These are phyloP conservation scores for Belonocnema kinseyi DNA, from an alignment of 1,140 invertebrate species.

Conservation along the genomic window DNA sequence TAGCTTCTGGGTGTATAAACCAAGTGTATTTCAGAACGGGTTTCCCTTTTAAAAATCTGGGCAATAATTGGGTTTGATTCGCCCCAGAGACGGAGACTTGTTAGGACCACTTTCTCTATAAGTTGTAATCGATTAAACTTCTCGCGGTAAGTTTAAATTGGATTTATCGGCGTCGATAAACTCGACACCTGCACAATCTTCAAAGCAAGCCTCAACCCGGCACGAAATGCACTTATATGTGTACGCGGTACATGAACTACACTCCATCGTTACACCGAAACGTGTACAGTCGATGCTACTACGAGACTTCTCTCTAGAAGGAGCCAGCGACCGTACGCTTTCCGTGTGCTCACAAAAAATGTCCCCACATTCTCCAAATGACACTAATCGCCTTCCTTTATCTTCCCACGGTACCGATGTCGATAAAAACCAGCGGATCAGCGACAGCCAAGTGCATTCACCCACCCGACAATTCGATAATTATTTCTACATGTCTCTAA, in stretches of 20 bases:
- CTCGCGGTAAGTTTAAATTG: conserved; percentile 28
- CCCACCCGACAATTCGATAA: conserved; percentile 68
- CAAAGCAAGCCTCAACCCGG: conserved; percentile 2
- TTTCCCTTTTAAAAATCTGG: neutral
- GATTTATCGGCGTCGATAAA: conserved; percentile 40
- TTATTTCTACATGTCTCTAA: conserved; percentile 71
- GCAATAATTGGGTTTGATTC: neutral
- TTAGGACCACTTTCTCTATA: conserved; percentile 25
- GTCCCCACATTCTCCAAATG: conserved; percentile 71
- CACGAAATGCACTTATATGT: conserved; percentile 29
- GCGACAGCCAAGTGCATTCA: conserved; percentile 50
- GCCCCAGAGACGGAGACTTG: neutral
- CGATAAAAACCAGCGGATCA: conserved; percentile 62
- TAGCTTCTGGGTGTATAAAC: neutral
- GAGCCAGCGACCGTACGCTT: conserved; percentile 56
- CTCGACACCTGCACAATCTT: conserved; percentile 35
- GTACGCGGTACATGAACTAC: neutral
- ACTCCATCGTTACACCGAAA: conserved; percentile 45
- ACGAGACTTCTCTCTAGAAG: conserved; percentile 50
- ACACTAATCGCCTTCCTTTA: conserved; percentile 75
- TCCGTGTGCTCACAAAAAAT: conserved; percentile 61
- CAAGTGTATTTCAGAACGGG: neutral
- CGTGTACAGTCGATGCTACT: conserved; percentile 38
- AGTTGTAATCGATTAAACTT: conserved; percentile 31
- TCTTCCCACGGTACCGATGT: conserved; percentile 72